Conservation (phyloP, 2,888 invertebrate species). For the Eledona agricola region DNA sequence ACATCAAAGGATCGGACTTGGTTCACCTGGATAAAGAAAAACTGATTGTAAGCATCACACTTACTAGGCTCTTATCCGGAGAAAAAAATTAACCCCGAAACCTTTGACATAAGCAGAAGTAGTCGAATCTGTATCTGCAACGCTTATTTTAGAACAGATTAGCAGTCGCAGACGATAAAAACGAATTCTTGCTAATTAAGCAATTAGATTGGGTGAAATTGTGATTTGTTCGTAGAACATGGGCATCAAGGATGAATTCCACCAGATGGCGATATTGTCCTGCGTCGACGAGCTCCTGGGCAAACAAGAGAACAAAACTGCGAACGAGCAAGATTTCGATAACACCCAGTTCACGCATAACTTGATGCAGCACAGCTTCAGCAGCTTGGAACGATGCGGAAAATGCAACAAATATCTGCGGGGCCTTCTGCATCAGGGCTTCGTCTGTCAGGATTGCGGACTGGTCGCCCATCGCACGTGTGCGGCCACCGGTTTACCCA, state of each 20-base stretch:
- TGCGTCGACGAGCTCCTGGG: conserved; percentile 71
- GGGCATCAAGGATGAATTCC: conserved; percentile 79
- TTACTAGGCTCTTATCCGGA: conserved; percentile 1
- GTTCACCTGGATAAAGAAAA: conserved; percentile 72
- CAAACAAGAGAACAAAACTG: conserved; percentile 54
- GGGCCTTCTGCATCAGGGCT: conserved; percentile 75
- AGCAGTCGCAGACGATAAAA: conserved; percentile 21
- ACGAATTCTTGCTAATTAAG: conserved; percentile 16
- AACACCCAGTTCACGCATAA: conserved; percentile 55
- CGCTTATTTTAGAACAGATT: conserved; percentile 15
- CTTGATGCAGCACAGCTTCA: conserved; percentile 73
- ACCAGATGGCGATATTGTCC: conserved; percentile 73
- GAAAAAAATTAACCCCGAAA: conserved; percentile 22
- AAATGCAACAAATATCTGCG: conserved; percentile 77
- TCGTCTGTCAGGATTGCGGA: conserved; percentile 78
- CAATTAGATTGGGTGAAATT: neutral
- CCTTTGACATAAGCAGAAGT: conserved; percentile 26
- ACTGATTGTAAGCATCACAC: conserved; percentile 67
- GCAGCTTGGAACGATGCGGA: conserved; percentile 73
- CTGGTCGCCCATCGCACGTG: conserved; percentile 76
- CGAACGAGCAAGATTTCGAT: conserved; percentile 44
- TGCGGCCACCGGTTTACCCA: conserved; percentile 70
- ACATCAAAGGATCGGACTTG: conserved; percentile 75
- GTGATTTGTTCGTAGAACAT: conserved; percentile 67
- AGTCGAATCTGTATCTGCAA: conserved; percentile 1